A percentile compares a stretch with the other conserved stretches of the same genome.
Evolutionary conservation across 2,113 vertebrate genomes (phyloP).

Genomic region (Coturnix japonica): DNA sequence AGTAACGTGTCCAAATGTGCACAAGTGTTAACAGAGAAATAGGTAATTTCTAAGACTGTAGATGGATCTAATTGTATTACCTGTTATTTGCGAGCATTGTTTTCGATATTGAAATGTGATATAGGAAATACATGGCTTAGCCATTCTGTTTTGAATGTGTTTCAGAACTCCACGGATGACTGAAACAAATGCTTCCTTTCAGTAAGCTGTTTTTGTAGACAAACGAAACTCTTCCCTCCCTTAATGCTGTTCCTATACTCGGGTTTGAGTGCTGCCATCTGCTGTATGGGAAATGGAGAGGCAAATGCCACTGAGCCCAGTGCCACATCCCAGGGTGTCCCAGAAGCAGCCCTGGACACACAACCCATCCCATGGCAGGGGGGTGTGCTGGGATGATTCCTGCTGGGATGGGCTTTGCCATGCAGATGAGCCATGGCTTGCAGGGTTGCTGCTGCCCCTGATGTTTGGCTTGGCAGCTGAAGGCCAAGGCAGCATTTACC

Average conservation of each 20-base stretch:
- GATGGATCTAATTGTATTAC: not conserved
- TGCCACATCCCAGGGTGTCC: not conserved
- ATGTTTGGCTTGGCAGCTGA: rapidly evolving
- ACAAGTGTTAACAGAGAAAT: not conserved
- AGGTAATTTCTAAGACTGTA: not conserved
- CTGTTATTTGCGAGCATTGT: not conserved
- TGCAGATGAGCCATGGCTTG: rapidly evolving
- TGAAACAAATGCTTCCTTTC: constrained; percentile 13
- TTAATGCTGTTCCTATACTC: not conserved
- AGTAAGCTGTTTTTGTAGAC: constrained; percentile 10
- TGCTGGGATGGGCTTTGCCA: not conserved
- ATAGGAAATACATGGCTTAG: not conserved
- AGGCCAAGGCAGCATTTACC: not conserved
- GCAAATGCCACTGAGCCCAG: not conserved
- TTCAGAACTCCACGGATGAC: not conserved
- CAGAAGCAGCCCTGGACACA: not conserved
- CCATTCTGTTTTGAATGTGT: not conserved
- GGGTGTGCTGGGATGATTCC: not conserved
- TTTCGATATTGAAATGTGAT: not conserved
- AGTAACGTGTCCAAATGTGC: not conserved
- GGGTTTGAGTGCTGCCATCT: not conserved
- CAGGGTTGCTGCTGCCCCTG: not conserved
- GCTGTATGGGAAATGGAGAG: not conserved
- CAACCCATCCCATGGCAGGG: no score
- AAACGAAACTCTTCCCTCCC: constrained; percentile 36